phyloP scores from a whole-genome alignment of 2,888 invertebrate species.

The Dorcus hopei region DNA sequence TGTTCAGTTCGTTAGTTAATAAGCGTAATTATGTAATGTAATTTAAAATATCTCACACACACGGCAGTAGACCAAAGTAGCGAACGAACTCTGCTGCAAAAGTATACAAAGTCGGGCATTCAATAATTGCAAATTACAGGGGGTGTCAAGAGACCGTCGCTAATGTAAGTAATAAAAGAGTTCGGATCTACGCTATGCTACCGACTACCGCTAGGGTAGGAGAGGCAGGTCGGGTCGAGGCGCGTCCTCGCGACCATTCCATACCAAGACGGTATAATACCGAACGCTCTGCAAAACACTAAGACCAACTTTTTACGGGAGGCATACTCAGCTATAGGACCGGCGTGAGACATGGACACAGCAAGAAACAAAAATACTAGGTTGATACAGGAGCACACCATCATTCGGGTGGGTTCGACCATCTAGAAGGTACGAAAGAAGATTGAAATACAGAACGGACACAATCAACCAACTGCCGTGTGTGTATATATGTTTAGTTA shows the following conservation, averaged over 20 bases:
- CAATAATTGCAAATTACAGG: conserved; percentile 6
- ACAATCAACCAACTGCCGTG: conserved; percentile 48
- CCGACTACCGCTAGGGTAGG: conserved; percentile 24
- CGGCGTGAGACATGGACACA: conserved; percentile 26
- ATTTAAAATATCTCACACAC: conserved; percentile 46
- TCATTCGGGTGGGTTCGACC: conserved; percentile 40
- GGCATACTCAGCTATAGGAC: conserved; percentile 37
- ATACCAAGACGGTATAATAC: conserved; percentile 28
- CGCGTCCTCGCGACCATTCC: conserved; percentile 22
- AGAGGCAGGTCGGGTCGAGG: conserved; percentile 4
- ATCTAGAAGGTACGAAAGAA: conserved; percentile 39
- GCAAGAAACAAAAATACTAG: conserved; percentile 33
- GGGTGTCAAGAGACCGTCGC: conserved; percentile 13
- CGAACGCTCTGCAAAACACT: conserved; percentile 36
- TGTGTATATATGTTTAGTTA: conserved; percentile 48
- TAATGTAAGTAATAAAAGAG: conserved; percentile 7
- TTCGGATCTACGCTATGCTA: conserved; percentile 23
- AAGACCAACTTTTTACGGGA: conserved; percentile 40
- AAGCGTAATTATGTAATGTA: conserved; percentile 33
- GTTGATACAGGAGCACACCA: conserved; percentile 35
- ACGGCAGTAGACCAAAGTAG: conserved; percentile 43
- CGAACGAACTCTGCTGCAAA: conserved; percentile 23
- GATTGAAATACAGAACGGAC: conserved; percentile 36
- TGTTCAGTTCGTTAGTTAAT: conserved; percentile 32
- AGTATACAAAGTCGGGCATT: conserved; percentile 19